Conservation (phyloP, 2,888 invertebrate genomes). For the Mesodorylaimus sp. region DNA sequence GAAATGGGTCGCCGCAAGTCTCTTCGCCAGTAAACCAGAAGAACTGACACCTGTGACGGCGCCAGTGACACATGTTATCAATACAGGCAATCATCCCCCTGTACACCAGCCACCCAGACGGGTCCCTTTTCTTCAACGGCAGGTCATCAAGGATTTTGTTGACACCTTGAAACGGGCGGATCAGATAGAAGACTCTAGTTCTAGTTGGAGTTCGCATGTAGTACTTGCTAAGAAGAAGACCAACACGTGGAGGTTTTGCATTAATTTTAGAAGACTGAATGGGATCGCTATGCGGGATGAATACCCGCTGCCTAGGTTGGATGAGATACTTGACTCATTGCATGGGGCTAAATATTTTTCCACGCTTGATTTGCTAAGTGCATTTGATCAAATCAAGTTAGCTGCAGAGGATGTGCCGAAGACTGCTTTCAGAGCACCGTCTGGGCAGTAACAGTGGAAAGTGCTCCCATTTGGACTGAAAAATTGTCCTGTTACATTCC, state of each 20-base stretch:
- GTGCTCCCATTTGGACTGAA: constrained; percentile 19
- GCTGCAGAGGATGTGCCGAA: constrained; percentile 12
- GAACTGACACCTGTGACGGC: too few relatives aligned
- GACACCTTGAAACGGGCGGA: not conserved
- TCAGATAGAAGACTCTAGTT: constrained; percentile 16
- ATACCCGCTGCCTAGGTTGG: constrained; percentile 12
- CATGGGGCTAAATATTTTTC: constrained; percentile 9
- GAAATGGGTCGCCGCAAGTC: too few relatives aligned
- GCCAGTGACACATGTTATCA: not conserved
- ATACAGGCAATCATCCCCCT: not conserved
- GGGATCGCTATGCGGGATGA: constrained; percentile 11
- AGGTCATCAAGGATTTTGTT: not conserved
- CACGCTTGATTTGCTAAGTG: constrained; percentile 12
- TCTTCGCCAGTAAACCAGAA: too few relatives aligned
- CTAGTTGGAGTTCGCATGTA: constrained; percentile 26
- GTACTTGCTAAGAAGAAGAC: constrained; percentile 27
- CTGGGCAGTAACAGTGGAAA: constrained; percentile 17
- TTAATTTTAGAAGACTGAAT: constrained; percentile 16
- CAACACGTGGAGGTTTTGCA: constrained; percentile 15
- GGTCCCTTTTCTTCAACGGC: not conserved
- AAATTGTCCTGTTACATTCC: constrained; percentile 16
- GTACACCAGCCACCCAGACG: not conserved
- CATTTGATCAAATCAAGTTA: constrained; percentile 14
- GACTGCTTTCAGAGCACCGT: constrained; percentile 15
- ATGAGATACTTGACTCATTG: constrained; percentile 11